Conservation (phyloP, 2,797 vertebrate genomes). For the Gallinago solitaria region DNA sequence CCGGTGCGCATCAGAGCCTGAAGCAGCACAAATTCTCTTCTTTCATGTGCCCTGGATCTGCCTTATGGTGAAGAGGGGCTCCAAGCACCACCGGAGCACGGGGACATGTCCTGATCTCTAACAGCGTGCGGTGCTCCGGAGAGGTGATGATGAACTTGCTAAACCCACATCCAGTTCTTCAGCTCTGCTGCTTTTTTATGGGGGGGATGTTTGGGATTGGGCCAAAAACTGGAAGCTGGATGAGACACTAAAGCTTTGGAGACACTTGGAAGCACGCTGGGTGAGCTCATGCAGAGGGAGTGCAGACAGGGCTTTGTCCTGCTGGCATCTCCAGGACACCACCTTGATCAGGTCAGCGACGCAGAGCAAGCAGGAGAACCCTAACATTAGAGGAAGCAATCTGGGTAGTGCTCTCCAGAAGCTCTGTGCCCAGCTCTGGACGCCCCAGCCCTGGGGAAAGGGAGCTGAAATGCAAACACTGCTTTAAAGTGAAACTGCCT, state of each 20-base stretch:
- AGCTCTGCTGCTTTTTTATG: neutral
- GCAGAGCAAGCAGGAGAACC: neutral
- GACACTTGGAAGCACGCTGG: neutral
- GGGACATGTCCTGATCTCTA: neutral
- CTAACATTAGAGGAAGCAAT: neutral
- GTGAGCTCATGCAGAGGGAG: neutral
- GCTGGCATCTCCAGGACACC: neutral
- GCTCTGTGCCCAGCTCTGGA: neutral
- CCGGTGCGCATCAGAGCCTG: neutral
- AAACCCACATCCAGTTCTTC: neutral
- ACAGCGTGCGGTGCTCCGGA: neutral
- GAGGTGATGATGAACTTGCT: neutral
- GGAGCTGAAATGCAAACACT: neutral
- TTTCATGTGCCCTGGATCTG: accelerated
- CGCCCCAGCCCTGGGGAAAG: neutral
- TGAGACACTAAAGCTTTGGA: neutral
- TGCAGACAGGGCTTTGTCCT: neutral
- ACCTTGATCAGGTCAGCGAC: neutral
- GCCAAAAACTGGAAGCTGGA: neutral
- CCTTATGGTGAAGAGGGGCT: neutral
- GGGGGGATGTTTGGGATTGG: neutral
- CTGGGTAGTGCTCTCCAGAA: neutral
- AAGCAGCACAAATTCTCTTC: neutral
- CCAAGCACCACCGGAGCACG: accelerated
- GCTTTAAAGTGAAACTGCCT: constrained; percentile 30